Evolutionary conservation across 2,888 invertebrate genomes (phyloP), one percentile per base, ranked within the genome.

Genomic region (Scaptomyza tumidula): DNA sequence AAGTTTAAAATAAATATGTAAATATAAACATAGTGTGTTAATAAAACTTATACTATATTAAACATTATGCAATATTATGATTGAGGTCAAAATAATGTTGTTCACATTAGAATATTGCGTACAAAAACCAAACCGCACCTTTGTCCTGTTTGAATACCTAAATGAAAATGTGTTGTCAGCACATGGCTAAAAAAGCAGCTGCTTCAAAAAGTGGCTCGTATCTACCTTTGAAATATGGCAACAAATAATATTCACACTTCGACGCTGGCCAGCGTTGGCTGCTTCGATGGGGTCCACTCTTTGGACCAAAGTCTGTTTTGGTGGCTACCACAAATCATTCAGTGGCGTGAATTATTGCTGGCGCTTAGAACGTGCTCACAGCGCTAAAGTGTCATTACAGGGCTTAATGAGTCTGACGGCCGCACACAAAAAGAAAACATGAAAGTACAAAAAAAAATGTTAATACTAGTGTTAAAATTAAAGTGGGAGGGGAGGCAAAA

Each of bases 321-420:
- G 65, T 59, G 49, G 76, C 55, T 37, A 60, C 87, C 80, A 89
- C 90, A 89, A 89, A 89, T 90, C 90, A 89, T 89, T 87, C 75
- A 88, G 82, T 89, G 90, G 84, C 89, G 89, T 89, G 89, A 89
- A 89, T 87, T 88, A 89, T 89, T 86, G 71, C 86, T 52, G 68
- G 65, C 71, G 79, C 89, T 81, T 84, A 89, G 89, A 78, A 85
- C 85, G 85, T 85, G 85, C 89, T 87, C 72, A 43, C 76, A 81
- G 80, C 76, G 87, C 82, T 88, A 85, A 85, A 85, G 89, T 85
- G 89, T 88, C 85, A 88, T 88, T 88, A 85, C 79, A 60, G 74
- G 50, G 71, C 89, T 78, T 87, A 88, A 85, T 85, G 89, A 85
- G 89, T 73, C 74, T 67, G 74, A 59, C 52, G 71, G 65, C 60